Evolutionary conservation across 2,113 vertebrate genomes (phyloP), one percentile per base, ranked within the genome.

Genomic region (Oxygymnocypris stewartii): DNA sequence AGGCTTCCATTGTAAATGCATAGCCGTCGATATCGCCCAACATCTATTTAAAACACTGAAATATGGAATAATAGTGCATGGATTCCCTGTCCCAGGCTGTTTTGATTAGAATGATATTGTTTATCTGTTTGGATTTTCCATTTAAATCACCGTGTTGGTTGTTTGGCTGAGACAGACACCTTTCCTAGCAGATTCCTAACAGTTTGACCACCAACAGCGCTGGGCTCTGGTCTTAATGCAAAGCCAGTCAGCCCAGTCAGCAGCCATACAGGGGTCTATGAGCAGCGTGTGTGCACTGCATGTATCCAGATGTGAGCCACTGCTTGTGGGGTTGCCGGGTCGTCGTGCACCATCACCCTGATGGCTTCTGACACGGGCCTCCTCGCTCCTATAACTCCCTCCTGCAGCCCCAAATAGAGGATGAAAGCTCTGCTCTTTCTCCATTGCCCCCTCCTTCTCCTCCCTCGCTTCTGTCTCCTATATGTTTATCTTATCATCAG

Each of bases 401-500:
- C 42, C 76, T 80, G 11, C 76, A 85, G 81, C 84, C 85, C 87
- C 84, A 86, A 88, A 86, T 86, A 84, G 79, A 88, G 90, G 92
- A 92, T 93, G 88, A 93, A 91, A 88, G 87, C 88, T 89, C 76
- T 73, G 59, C 25, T 75, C 80, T 75, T 81, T 71, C 20, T 76
- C 80, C 79, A 81, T 79, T 79, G 82, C 67, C 65, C 40, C 37
- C 74, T 25, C 47, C 37, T 81, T 73, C 78, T 31, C 85, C 31
- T 59, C 81, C 54, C 37, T 47, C 75, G 67, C 85, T 92, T 88
- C 90, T 93, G 93, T 94, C 94, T 95, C 93, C 93, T 88, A 88
- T 92, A 88, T 94, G 95, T 93, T 92, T 93, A 94, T 94, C 93
- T 96, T 96, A 96, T 95, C 95, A 96, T 92, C 92, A 95, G 91